Base-by-base conservation (phyloP, 2,113 vertebrate genomes). In the Xyrauchen texanus region DNA sequence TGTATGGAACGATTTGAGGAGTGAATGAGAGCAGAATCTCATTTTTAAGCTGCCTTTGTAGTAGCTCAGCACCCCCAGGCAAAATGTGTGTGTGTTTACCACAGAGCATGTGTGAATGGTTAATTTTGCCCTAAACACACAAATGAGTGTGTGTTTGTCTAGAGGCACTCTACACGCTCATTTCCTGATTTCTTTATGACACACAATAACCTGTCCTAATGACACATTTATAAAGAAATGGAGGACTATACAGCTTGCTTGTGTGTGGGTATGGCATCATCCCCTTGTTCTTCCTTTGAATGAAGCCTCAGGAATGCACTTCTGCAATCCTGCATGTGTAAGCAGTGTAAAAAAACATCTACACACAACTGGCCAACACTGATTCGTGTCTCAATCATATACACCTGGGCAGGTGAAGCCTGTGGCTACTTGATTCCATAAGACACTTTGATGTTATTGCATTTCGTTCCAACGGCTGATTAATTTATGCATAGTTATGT, bases 341-440 rank as follows among this genome's bases (percentile, higher is more conserved):
- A 71, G 80, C 62, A 72, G 66, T 61, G 78, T 71, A 84, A 76
- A 83, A 72, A 52, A 83, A 53, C n/a, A 57, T 45, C 7, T 63
- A 49, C 63, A 74, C 64, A 60, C 79, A 81, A 79, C 82, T 81
- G 78, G 47, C 55, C 81, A 72, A 12, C 53, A 53, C 79, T 85
- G 86, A 90, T 88, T 85, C 83, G 90, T 81, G 79, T 52, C 70
- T 71, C 82, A 74, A 83, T 84, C 73, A 82, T 88, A 78, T 12
- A 67, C 81, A 86, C 60, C 71, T 82, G 55, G 83, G 60, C 81
- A 74, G 81, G 83, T 84, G 79, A 52, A 63, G 77, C 68, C 77
- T 65, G 58, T 46, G 61, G 73, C 73, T 65, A 1, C 3, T 69
- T 58, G 57, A 62, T 47, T 64, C 55, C 69, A 63, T 34, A 16